Conservation (phyloP, 1,140 invertebrate species). For the Sarcophaga peregrina region DNA sequence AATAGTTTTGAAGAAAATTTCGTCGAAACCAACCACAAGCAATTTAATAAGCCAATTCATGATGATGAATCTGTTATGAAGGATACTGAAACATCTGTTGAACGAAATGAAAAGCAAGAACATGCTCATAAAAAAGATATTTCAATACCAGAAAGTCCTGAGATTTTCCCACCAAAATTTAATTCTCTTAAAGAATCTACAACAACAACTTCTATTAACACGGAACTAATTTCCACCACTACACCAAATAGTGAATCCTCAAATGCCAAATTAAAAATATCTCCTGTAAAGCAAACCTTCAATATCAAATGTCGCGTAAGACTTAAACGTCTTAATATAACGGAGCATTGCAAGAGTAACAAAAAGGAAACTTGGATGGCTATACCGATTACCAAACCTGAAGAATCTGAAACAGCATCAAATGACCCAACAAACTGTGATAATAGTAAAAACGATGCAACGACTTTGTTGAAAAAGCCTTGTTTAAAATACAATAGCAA, state of each 20-base stretch:
- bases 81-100: too few relatives aligned
- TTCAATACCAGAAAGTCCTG: too few relatives aligned
- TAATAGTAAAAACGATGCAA: not conserved
- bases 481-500: not conserved
- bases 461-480: not conserved
- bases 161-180: not conserved
- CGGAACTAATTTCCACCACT: too few relatives aligned
- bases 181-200: not conserved
- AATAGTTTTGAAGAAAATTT: too few relatives aligned
- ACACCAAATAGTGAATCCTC: too few relatives aligned
- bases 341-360: not conserved
- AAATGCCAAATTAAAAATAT: not conserved
- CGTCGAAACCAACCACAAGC: too few relatives aligned
- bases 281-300: not conserved
- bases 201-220: too few relatives aligned
- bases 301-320: not conserved
- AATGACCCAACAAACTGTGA: not conserved
- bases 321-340: not conserved
- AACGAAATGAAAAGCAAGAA: too few relatives aligned
- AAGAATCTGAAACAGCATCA: not conserved
- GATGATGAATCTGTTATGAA: too few relatives aligned
- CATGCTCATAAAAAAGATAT: too few relatives aligned
- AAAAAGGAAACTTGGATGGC: slow-evolving; percentile 24
- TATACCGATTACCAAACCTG: not conserved
- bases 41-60: too few relatives aligned